Percentiles rank a stretch among this genome's conserved stretches.
Conservation (phyloP, 2,113 vertebrate genomes). For the Cebus imitator region DNA sequence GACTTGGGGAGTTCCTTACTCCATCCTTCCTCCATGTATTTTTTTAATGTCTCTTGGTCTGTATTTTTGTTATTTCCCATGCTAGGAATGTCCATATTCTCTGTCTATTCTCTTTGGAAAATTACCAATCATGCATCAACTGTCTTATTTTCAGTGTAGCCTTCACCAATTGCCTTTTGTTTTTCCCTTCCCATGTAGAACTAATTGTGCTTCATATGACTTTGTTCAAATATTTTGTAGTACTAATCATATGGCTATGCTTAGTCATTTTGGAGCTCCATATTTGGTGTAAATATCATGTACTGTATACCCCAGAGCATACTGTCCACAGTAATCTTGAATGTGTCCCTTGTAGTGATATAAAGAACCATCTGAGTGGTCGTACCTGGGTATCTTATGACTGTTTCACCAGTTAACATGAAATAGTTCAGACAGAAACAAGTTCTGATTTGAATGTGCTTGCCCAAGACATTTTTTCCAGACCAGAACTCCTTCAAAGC, state of each 20-base stretch:
- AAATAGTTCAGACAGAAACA: background rate
- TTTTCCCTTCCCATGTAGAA: background rate
- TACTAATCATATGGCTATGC: background rate
- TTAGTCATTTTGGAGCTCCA: background rate
- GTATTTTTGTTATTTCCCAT: background rate
- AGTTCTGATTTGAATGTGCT: background rate
- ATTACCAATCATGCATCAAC: background rate
- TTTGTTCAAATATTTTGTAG: background rate
- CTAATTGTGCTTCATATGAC: background rate
- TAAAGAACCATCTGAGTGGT: background rate
- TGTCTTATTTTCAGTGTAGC: background rate
- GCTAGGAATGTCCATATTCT: background rate
- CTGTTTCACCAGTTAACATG: background rate
- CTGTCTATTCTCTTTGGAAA: background rate
- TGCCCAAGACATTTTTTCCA: background rate
- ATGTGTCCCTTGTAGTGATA: background rate
- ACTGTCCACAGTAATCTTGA: background rate
- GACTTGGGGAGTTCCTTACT: background rate
- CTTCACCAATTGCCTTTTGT: background rate
- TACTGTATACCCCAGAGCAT: background rate
- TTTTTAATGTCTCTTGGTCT: background rate
- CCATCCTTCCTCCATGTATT: background rate
- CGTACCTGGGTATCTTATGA: background rate
- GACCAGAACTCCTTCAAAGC: background rate
- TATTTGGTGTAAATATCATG: background rate